Evolutionary conservation across 64 coral and sea anemone genomes (phyloP).

Genomic region (Actinia tenebrosa): DNA sequence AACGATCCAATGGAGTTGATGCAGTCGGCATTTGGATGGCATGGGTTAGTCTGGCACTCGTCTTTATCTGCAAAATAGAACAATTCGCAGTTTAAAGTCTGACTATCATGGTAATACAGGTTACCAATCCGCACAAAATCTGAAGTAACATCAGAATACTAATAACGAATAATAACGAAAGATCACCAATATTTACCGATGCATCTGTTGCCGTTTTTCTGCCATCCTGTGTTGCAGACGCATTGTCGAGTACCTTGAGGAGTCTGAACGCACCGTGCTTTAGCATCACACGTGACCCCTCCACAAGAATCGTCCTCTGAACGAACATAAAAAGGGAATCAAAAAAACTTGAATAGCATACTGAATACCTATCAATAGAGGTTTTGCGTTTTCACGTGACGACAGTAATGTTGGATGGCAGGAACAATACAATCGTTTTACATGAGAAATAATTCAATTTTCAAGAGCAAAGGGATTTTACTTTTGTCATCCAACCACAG

Average conservation of each 20-base stretch:
- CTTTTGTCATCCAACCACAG: too few species aligned
- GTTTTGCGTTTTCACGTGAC: too few species aligned
- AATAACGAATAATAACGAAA: too few species aligned
- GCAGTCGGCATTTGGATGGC: slow-evolving; percentile 64
- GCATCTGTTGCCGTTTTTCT: slow-evolving; percentile 15
- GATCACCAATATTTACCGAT: neutral
- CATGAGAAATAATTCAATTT: too few species aligned
- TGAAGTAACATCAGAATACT: too few species aligned
- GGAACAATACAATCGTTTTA: too few species aligned
- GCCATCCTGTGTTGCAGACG: slow-evolving; percentile 32
- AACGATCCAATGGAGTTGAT: slow-evolving; percentile 70
- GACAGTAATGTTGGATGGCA: too few species aligned
- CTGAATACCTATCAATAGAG: too few species aligned
- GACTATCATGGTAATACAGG: too few species aligned
- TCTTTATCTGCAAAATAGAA: slow-evolving; percentile 53
- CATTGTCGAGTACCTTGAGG: slow-evolving; percentile 21
- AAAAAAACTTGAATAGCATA: too few species aligned
- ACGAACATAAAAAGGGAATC: neutral
- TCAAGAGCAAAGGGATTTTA: too few species aligned
- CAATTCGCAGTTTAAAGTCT: slow-evolving; percentile 65
- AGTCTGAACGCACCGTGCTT: slow-evolving; percentile 28
- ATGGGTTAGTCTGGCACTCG: slow-evolving; percentile 61
- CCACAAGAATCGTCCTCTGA: slow-evolving; percentile 52
- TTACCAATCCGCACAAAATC: too few species aligned
- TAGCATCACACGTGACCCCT: slow-evolving; percentile 43